Base-by-base conservation (phyloP, 2,113 vertebrate genomes). In the Edolisoma coerulescens region DNA sequence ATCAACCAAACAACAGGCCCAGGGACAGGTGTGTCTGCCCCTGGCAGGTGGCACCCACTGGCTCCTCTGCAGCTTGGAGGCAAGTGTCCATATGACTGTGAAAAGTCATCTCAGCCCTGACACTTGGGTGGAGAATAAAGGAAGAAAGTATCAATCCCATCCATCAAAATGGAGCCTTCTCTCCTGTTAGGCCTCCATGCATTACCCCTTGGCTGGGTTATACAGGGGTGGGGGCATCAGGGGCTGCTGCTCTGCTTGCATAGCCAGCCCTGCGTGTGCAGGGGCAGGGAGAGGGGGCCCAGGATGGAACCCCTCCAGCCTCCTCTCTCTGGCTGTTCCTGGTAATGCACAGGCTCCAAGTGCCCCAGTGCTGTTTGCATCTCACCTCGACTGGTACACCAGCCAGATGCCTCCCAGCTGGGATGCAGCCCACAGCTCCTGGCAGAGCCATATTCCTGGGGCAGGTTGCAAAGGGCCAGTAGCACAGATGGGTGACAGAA, bases 201-300 rank as follows among this genome's bases (percentile, higher is more conserved):
- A 19, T 6, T 2, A 7, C 15, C 7, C 27, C 30, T 35, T 23
- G 19, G 39, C 69, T 64, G 41, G 27, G 41, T 17, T 42, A 17
- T 24, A 8, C 2, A 57, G 42, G 16, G 47, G 13, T 32, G 49
- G 56, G 20, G 41, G 7, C 41, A 56, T 5, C 50, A n/a, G n/a
- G 33, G 13, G 42, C 57, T 76, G 77, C 56, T 50, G 61, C 45
- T 74, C 45, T 57, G 70, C 54, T 37, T 54, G 47, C 54, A 28
- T 35, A 49, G 30, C 32, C 0, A 0, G 14, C 13, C 45, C 45
- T 39, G 24, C 7, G 7, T 1, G 6, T 27, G 42, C 49, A 59
- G 47, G 45, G 21, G 14, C 26, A 63, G 28, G 44, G 49, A 50
- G 28, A 78, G 33, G 16, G 44, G 35, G 5, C 19, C 32, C 13